These are phyloP conservation scores for Atractosteus spatula DNA, from an alignment of 2,113 vertebrate genomes.

Conservation along the genomic window DNA sequence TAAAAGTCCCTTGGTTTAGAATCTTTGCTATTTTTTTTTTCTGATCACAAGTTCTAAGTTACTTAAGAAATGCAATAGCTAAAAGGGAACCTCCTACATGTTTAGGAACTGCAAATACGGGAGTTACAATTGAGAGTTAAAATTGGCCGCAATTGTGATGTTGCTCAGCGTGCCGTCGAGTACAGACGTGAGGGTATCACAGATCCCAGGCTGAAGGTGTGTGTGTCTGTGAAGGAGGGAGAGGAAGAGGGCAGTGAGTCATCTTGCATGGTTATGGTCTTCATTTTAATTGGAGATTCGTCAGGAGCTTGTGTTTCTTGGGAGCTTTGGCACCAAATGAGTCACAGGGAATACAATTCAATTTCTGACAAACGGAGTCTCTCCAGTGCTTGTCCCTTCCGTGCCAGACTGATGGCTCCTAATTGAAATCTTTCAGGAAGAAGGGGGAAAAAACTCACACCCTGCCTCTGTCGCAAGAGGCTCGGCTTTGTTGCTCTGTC, in stretches of 20 bases:
- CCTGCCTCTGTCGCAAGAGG: background rate
- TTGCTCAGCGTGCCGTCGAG: no score
- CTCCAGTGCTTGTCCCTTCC: conserved; percentile 10
- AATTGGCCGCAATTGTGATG: no score
- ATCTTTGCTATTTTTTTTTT: no score
- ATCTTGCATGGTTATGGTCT: background rate
- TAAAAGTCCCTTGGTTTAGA: no score
- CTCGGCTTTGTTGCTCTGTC: background rate
- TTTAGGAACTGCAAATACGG: no score
- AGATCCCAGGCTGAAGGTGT: no score
- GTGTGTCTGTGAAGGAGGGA: background rate
- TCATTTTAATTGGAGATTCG: background rate
- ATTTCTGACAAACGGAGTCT: conserved; percentile 8
- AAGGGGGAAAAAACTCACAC: background rate
- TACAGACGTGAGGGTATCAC: no score
- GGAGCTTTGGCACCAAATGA: background rate
- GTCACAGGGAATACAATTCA: conserved; percentile 18
- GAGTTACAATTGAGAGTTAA: no score
- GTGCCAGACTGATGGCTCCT: background rate
- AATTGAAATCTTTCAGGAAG: conserved; percentile 19
- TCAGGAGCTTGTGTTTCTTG: background rate
- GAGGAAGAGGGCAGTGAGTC: conserved; percentile 2
- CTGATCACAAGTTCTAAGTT: no score
- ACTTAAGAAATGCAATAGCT: no score
- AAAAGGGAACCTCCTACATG: no score